A percentile compares a stretch with the other conserved stretches of the same genome.
phyloP scores from a whole-genome alignment of 2,113 vertebrate genomes.

The Poecile atricapillus region DNA sequence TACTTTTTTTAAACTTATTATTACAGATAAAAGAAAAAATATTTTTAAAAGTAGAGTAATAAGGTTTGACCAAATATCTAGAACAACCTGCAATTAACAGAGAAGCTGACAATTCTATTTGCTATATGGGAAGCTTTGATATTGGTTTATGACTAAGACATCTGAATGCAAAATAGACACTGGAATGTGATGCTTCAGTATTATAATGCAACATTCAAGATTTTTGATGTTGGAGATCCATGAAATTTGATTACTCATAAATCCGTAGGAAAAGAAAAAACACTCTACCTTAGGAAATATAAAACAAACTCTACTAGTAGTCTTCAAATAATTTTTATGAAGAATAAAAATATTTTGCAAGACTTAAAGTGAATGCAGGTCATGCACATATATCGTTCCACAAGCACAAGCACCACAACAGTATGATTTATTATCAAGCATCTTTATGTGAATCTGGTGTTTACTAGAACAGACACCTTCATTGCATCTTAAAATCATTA shows the following conservation, averaged over 20 bases:
- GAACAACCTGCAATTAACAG: background rate
- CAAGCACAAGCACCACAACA: fast-evolving
- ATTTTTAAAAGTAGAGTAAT: background rate
- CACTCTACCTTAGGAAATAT: fast-evolving
- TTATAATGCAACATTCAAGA: background rate
- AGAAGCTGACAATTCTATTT: background rate
- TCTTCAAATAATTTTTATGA: background rate
- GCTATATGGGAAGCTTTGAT: background rate
- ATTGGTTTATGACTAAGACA: background rate
- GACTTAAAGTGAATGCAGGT: background rate
- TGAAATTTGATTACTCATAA: background rate
- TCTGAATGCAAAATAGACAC: background rate
- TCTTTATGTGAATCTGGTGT: background rate
- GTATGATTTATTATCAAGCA: background rate
- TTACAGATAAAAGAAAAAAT: background rate
- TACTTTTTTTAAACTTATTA: background rate
- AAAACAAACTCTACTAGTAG: background rate
- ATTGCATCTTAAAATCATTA: background rate
- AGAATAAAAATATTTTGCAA: background rate
- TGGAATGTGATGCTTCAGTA: background rate
- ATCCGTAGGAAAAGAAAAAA: background rate
- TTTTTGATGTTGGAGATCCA: background rate
- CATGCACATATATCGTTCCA: background rate
- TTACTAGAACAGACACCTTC: background rate
- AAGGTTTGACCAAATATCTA: background rate